Evolutionary conservation across 64 coral and sea anemone genomes (phyloP).

Genomic region (Hydrozoanthus tunicans): DNA sequence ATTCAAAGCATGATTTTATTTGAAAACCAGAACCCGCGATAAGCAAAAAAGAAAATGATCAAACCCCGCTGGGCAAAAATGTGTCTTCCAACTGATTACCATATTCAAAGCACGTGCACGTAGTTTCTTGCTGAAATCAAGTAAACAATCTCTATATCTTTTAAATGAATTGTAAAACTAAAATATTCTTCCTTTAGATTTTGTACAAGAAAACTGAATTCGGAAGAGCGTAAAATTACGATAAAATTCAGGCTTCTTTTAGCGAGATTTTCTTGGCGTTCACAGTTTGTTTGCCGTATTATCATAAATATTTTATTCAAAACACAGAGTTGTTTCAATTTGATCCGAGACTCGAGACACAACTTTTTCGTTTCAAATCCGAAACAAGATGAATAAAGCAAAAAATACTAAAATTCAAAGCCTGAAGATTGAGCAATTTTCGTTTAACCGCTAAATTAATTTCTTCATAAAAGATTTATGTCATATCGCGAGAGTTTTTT

Average conservation of each 20-base stretch:
- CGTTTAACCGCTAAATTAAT: constrained; percentile 44
- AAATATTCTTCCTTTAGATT: background rate
- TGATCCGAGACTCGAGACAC: background rate
- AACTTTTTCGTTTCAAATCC: background rate
- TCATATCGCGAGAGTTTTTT: constrained; percentile 14
- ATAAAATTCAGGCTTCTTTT: background rate
- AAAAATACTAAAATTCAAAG: background rate
- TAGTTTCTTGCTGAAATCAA: background rate
- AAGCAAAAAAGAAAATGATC: background rate
- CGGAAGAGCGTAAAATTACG: no score
- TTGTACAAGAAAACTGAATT: no score
- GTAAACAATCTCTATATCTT: background rate
- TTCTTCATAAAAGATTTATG: constrained; percentile 48
- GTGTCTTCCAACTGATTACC: background rate
- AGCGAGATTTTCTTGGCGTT: constrained; percentile 3
- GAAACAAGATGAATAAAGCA: background rate
- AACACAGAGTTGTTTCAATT: background rate
- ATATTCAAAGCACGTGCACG: constrained; percentile 20
- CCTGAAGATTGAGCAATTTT: constrained; percentile 34
- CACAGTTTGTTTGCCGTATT: background rate
- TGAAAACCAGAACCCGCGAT: background rate
- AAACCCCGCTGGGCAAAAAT: background rate
- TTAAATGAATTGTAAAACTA: background rate
- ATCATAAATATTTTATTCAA: constrained; percentile 52
- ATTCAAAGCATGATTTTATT: background rate